Base-by-base conservation (phyloP, 2,888 invertebrate genomes). In the Masnerella sp. region DNA sequence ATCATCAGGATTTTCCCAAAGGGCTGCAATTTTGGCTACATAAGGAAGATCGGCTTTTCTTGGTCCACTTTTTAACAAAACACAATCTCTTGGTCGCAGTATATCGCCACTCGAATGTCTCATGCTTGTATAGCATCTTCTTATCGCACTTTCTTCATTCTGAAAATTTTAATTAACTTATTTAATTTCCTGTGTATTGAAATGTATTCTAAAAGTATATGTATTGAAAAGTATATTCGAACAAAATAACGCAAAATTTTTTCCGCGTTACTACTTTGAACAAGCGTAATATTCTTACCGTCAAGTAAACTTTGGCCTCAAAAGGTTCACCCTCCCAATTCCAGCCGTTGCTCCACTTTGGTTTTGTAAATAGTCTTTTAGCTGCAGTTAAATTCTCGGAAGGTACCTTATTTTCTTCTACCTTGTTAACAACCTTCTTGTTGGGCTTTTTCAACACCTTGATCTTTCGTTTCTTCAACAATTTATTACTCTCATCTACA, bases 1-100 rank as follows among this genome's bases (percentile, higher is more conserved):
- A 88, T 96, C 95, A 58, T 95, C 94, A 2, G 96, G 95, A 89
- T 96, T 96, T 88, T 97, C 96, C 97, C 97, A 98, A 25, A 98
- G 91, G 68, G 95, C 94, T 56, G 96, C 95, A 75, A 98, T 95
- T 89, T 97, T 95, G 49, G 98, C 98, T 54, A 98, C 96, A 88
- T 94, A 98, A 17, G 98, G 98, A 79, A 97, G 91, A 85, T 96
- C 96, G 80, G 93, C 95, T 82, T 93, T 93, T 81, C 91, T 92
- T 84, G 90, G 91, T 54, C 95, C 95, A 40, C 97, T 96, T 79
- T 95, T 94, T 76, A 98, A 90, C 68, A 98, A 90, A 61, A 98
- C 96, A 88, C 97, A 97, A 89, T 98, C 98, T 58, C 95, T 91
- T 28, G 95, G 94, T 86, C 92, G 89, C 78, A 98, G 93, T 71